Conservation (phyloP, 2,113 vertebrate species). For the Coregonus clupeaformis region DNA sequence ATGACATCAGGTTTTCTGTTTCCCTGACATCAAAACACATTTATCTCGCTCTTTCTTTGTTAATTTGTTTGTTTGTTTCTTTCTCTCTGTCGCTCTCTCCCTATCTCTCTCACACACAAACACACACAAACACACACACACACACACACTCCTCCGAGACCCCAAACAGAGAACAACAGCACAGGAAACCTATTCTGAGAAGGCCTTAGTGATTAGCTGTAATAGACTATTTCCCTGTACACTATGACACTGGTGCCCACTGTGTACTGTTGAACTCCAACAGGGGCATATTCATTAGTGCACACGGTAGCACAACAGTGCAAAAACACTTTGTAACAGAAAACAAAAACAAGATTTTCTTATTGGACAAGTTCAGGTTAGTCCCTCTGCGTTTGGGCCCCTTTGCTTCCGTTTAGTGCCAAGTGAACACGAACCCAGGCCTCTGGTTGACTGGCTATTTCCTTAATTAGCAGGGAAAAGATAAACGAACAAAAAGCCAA, state of each 20-base stretch:
- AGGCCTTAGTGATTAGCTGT: constrained; percentile 4
- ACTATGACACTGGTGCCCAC: too few species aligned
- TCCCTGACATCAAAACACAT: neutral
- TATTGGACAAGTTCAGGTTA: too few species aligned
- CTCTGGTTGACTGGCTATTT: neutral
- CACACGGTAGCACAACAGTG: neutral
- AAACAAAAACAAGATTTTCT: too few species aligned
- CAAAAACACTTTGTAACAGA: too few species aligned
- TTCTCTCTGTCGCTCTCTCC: neutral
- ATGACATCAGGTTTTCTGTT: neutral
- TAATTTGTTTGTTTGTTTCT: too few species aligned
- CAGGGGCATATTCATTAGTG: neutral
- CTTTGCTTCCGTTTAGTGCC: too few species aligned
- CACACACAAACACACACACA: neutral
- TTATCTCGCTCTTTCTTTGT: neutral
- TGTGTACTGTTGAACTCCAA: neutral
- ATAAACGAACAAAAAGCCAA: neutral
- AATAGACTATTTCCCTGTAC: neutral
- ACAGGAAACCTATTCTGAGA: constrained; percentile 4
- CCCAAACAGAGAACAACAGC: constrained; percentile 1
- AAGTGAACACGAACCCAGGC: too few species aligned
- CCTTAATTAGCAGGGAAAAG: constrained; percentile 16
- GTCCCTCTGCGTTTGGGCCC: too few species aligned
- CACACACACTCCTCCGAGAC: neutral
- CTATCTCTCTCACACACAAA: too few species aligned